Evolutionary conservation across 2,888 invertebrate genomes (phyloP).

Genomic region (Gymnosoma rotundatum): DNA sequence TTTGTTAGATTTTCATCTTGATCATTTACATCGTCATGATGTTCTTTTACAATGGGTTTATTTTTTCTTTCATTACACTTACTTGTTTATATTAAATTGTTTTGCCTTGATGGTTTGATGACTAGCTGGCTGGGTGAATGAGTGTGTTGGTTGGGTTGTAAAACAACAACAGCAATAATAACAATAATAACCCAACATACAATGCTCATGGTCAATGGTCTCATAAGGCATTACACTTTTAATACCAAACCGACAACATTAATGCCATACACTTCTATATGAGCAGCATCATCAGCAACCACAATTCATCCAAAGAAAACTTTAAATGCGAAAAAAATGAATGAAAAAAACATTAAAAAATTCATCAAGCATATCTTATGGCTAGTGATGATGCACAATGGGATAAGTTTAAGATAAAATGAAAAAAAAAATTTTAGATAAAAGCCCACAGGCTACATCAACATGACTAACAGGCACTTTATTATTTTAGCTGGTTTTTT

Average conservation of each 20-base stretch:
- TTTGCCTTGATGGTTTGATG: conserved; percentile 20
- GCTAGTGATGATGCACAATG: conserved; percentile 10
- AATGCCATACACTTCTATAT: conserved; percentile 34
- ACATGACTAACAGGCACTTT: too few species aligned
- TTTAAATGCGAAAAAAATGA: conserved; percentile 44
- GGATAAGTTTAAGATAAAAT: not conserved
- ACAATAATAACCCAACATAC: conserved; percentile 60
- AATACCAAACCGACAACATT: conserved; percentile 47
- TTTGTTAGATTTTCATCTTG: conserved; percentile 47
- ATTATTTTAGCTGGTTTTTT: too few species aligned
- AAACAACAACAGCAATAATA: conserved; percentile 35
- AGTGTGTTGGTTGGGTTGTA: too few species aligned
- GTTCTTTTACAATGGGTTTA: conserved; percentile 47
- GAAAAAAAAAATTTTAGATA: too few species aligned
- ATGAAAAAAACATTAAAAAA: not conserved
- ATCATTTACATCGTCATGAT: conserved; percentile 46
- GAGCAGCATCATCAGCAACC: conserved; percentile 43
- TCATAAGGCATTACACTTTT: conserved; percentile 77
- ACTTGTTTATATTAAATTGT: conserved; percentile 54
- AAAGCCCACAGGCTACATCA: too few species aligned
- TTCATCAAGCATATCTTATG: conserved; percentile 1
- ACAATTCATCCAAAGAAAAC: conserved; percentile 43
- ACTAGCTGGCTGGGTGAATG: conserved; percentile 61
- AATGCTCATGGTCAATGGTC: conserved; percentile 80
- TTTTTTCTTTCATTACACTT: conserved; percentile 59